Evolutionary conservation across 2,113 vertebrate species (phyloP), one percentile per base, ranked within the genome.

Genomic region (Elephas maximus): DNA sequence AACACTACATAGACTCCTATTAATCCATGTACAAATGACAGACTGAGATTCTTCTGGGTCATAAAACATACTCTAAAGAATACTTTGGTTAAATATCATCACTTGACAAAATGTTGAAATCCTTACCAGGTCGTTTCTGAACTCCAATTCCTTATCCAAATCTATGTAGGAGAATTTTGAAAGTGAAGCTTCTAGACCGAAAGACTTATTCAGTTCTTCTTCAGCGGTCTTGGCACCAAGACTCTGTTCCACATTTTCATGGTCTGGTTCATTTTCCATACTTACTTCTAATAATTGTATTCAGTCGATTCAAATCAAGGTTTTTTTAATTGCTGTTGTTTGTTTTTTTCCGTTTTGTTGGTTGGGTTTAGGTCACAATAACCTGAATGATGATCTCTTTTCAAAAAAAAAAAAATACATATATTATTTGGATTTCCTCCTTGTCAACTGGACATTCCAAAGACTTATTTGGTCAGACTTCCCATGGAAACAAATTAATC

Each of bases 101-200:
- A 83, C 28, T 90, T 73, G 28, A 93, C 53, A 26, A 90, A 65
- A 95, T 93, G 48, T 7, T 53, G 17, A 88, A 73, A 53, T 63
- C 86, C 94, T 98, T 98, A 98, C 98, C 98, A 98, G 79, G 41
- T 98, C 98, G 94, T 95, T 97, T 96, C 96, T 98, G 76, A 97
- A 92, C 33, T 98, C 98, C 94, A 98, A 69, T 62, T 98, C 98
- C 73, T 98, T 98, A 76, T 98, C 98, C 97, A 98, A 48, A 97
- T 98, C 98, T 94, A 98, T 97, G 82, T 92, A 97, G 71, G 98
- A 97, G 60, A 98, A 95, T 83, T 98, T 98, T 53, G 98, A 98
- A 82, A 98, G 97, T 11, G 98, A 97, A 74, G 98, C 90, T 93
- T 98, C 98, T 57, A 96, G 94, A 67, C 63, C 93, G 48, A 98